Conservation (phyloP, 2,113 vertebrate species). For the Syngnathoides biaculeatus region DNA sequence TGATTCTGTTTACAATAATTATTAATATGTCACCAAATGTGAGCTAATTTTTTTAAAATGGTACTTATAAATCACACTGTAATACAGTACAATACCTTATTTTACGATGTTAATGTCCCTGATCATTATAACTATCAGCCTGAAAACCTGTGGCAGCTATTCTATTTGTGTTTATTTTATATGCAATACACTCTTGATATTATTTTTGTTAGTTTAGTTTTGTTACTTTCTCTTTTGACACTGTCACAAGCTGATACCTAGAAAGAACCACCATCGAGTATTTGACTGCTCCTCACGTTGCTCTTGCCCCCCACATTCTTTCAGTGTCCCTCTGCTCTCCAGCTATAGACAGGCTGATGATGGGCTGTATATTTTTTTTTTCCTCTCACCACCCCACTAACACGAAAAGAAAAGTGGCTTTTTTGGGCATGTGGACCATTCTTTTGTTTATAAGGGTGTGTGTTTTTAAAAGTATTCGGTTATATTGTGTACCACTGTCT, state of each 20-base stretch:
- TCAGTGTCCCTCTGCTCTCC: not conserved
- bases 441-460: slow-evolving; percentile 11
- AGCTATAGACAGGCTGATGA: slow-evolving; percentile 22
- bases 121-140: not conserved
- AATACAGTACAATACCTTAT: not conserved
- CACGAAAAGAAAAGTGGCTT: slow-evolving; percentile 16
- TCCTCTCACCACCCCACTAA: slow-evolving; percentile 20
- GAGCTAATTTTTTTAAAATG: too few relatives aligned
- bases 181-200: not conserved
- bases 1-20: too few relatives aligned
- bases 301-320: slow-evolving; percentile 1
- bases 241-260: not conserved
- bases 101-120: not conserved
- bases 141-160: not conserved
- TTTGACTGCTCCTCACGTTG: slow-evolving; percentile 23
- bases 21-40: too few relatives aligned
- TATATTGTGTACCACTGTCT: slow-evolving; percentile 6
- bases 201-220: not conserved
- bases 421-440: slow-evolving; percentile 11
- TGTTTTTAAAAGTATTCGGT: slow-evolving; percentile 35
- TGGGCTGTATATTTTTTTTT: slow-evolving; percentile 22
- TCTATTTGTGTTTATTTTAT: not conserved
- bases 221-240: not conserved
- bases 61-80: too few relatives aligned
- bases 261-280: not conserved